Evolutionary conservation across 2,888 invertebrate genomes (phyloP).

Genomic region (Liopterus haemorrhoidalis): DNA sequence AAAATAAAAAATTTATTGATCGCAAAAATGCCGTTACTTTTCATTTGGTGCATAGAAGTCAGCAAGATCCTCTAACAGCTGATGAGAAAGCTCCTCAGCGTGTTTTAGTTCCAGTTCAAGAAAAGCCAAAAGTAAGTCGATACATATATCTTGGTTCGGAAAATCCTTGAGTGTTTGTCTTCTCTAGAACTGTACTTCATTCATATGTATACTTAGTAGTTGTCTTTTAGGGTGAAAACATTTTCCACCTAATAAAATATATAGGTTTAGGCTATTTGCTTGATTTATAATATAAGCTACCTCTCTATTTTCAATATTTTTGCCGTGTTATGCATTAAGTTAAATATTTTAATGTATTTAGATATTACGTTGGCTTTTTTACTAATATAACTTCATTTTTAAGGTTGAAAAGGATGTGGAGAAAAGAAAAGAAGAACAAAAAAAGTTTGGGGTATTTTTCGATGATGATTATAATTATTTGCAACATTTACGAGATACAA

Average conservation of each 20-base stretch:
- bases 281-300: no score
- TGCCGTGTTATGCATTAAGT: not conserved
- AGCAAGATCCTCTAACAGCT: conserved; percentile 83
- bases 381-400: conserved; percentile 14
- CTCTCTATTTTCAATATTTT: not conserved
- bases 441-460: conserved; percentile 85
- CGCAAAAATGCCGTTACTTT: conserved; percentile 88
- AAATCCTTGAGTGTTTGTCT: no score
- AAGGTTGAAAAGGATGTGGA: conserved; percentile 39
- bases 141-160: no score
- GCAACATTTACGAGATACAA: conserved; percentile 74
- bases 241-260: no score
- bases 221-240: no score
- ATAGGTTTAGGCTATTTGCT: no score
- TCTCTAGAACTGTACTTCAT: no score
- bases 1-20: conserved; percentile 80
- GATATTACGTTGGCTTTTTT: conserved; percentile 12
- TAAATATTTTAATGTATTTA: not conserved
- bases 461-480: conserved; percentile 95
- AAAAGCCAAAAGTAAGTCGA: conserved; percentile 45
- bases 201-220: no score
- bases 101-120: conserved; percentile 65
- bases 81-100: conserved; percentile 86
- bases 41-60: conserved; percentile 87
- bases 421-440: conserved; percentile 63